Base-by-base conservation (phyloP, 2,797 vertebrate species). In the Sebastes dallii region DNA sequence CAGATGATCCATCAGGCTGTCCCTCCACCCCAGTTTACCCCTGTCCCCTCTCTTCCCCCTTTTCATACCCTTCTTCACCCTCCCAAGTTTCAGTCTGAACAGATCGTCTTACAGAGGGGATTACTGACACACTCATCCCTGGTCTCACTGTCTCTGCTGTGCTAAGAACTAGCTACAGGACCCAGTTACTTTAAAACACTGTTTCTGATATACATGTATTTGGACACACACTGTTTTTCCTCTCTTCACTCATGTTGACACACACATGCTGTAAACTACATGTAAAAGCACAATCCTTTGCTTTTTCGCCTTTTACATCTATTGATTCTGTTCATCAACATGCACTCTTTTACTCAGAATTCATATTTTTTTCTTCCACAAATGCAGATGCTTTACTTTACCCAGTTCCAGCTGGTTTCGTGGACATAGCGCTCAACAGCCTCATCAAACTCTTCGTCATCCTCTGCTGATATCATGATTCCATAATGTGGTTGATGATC, bases 321-420 rank as follows among this genome's bases (percentile, higher is more conserved):
- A 36, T 18, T 29, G 11, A 54, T 18, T 58, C 9, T 67, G 22
- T 25, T 59, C 18, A 32, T n/a, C 10, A 29, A 14, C 3, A 12
- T 68, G 9, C 25, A 2, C 8, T 55, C 4, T 69, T 71, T 54
- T 50, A 69, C 46, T 8, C 2, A 8, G 39, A 39, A 34, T 64
- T 66, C 54, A 69, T 88, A 55, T 25, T 22, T 66, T 56, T 61
- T 9, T 36, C 36, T 18, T 55, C 6, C 50, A 78, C 59, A 36
- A 75, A 85, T 75, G 79, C 84, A 87, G 12, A 79, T 29, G 5
- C 68, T 73, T 72, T 9, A 82, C 80, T 78, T 94, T 95, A 96
- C 95, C 95, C 95, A 96, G 87, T 92, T 95, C 95, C 95, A 96
- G 79, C 92, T 95, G 86, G 90, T 94, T 72, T 94, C 93, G 20